Conservation (phyloP, 64 coral and sea anemone species). For the Porites australiensis region DNA sequence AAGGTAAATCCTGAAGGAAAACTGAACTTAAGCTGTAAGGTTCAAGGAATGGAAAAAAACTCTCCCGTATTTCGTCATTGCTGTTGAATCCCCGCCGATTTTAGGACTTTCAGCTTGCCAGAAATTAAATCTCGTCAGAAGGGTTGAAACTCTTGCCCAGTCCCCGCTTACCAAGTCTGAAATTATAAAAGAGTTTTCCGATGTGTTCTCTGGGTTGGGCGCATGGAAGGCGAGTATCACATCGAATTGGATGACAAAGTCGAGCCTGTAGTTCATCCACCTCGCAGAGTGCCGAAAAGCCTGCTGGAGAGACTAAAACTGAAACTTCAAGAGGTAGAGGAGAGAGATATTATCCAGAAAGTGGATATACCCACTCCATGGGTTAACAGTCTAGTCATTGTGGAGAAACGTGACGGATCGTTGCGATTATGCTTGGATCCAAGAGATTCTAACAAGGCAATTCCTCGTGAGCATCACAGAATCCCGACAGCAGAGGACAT, state of each 20-base stretch:
- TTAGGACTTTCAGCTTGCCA: slow-evolving; percentile 53
- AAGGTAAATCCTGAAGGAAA: not conserved
- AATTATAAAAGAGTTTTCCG: slow-evolving; percentile 13
- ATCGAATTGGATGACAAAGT: not conserved
- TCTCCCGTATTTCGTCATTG: not conserved
- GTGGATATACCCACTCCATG: slow-evolving; percentile 26
- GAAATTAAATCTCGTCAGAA: slow-evolving; percentile 41
- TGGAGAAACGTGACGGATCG: slow-evolving; percentile 16
- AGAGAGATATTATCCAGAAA: slow-evolving; percentile 27
- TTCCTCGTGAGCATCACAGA: slow-evolving; percentile 9
- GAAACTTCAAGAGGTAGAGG: not conserved
- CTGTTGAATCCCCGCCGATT: slow-evolving; percentile 40
- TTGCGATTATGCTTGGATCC: slow-evolving; percentile 4
- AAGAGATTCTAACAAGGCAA: not conserved
- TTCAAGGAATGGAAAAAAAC: not conserved
- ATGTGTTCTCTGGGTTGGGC: slow-evolving; percentile 8
- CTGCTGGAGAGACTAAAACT: slow-evolving; percentile 24
- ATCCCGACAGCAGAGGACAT: slow-evolving; percentile 23
- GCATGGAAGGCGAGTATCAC: not conserved
- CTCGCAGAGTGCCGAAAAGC: not conserved
- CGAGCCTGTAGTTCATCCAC: not conserved
- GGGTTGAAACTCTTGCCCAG: slow-evolving; percentile 28
- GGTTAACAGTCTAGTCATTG: slow-evolving; percentile 4
- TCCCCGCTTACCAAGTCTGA: not conserved
- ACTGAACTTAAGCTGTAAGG: not conserved